These are phyloP conservation scores for Eupithecia pulchellata DNA, from an alignment of 2,888 invertebrate genomes.

Conservation along the genomic window DNA sequence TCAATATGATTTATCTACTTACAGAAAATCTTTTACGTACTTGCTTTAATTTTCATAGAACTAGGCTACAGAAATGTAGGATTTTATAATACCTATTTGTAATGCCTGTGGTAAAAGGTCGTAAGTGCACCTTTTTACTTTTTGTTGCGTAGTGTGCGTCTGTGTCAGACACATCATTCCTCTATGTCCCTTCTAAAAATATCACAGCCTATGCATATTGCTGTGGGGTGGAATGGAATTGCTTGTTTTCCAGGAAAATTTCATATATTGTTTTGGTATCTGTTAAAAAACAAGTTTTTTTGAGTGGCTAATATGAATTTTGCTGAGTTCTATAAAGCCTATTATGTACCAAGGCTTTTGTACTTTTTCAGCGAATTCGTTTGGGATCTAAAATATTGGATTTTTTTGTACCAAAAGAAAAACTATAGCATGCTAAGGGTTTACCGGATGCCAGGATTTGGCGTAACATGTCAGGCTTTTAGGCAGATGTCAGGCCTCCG, in stretches of 20 bases:
- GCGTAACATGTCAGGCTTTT: no score
- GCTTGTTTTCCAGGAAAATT: not conserved
- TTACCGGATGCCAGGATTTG: no score
- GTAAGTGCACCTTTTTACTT: not conserved
- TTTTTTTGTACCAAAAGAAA: not conserved
- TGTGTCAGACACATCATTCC: not conserved
- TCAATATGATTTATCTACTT: not conserved
- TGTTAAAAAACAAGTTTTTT: not conserved
- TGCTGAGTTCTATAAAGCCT: not conserved
- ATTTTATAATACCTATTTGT: not conserved
- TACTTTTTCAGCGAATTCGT: not conserved
- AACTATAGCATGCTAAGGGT: no score
- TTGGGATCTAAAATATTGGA: not conserved
- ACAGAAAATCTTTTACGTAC: no score
- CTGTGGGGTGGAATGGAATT: not conserved
- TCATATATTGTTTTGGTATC: not conserved
- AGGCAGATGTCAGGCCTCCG: no score
- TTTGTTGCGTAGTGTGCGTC: not conserved
- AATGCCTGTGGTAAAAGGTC: not conserved
- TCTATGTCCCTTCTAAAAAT: slow-evolving; percentile 4
- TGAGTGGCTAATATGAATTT: not conserved
- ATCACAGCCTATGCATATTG: not conserved
- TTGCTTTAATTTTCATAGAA: not conserved
- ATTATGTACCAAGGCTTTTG: not conserved
- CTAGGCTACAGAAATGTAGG: not conserved